Evolutionary conservation across 2,797 vertebrate genomes (phyloP), one percentile per base, ranked within the genome.

Genomic region (Sebastes vulpes): DNA sequence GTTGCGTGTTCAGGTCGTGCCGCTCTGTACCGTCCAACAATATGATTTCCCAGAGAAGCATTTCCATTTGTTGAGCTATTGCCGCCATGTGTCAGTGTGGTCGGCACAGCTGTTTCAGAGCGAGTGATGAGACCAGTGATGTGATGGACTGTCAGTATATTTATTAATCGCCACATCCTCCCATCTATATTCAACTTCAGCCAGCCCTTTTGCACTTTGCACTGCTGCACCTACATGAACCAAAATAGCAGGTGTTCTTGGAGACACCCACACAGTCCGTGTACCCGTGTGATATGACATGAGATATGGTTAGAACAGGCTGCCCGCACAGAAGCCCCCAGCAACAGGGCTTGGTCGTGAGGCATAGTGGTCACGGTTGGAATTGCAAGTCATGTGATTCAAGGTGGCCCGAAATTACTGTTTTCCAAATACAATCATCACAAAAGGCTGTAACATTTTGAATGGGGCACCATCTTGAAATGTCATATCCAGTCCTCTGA

Each of bases 351-450:
- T n/a, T n/a, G 42, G 42, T 48, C 6, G 42, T 48, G 16, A 48
- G 42, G 42, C 42, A n/a, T 48, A n/a, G 16, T 48, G 42, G 3
- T 0, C 14, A 28, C 25, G 6, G 14, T 28, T 57, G 7, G 25
- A 57, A 28, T 57, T 57, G 25, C 2, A 29, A 28, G 18, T 32
- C 5, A 21, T 60, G 20, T 32, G 11, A 35, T 14, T 2, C 58
- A 21, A 60, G 11, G 31, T 35, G 29, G n/a, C 29, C 10, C 3
- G 12, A n/a, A 48, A n/a, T 3, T 0, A 48, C 42, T 48, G 0
- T 35, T 21, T 35, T 35, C 31, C 20, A 38, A 0, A 4, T 11
- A 60, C 10, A 60, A 60, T 32, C 6, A 20, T 4, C 4, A 12
- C 29, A 32, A 60, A 60, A 1, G 9, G 0, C 9, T 32, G 0